These are phyloP conservation scores for Hyles vespertilio DNA, from an alignment of 1,140 invertebrate species.

Conservation along the genomic window DNA sequence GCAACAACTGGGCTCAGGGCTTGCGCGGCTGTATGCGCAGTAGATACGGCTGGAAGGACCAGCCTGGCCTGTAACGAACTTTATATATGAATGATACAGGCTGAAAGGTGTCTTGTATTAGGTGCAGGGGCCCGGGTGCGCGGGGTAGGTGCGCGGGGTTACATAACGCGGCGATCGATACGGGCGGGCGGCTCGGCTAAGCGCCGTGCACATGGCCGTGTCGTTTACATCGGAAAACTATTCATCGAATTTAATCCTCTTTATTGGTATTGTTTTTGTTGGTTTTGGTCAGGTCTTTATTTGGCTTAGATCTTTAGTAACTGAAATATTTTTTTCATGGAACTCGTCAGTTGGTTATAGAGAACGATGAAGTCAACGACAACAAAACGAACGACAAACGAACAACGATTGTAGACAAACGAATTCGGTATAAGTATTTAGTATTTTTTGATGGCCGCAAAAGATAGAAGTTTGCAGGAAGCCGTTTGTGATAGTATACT, in stretches of 20 bases:
- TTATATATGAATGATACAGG: slow-evolving; percentile 46
- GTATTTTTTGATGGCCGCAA: too few relatives aligned
- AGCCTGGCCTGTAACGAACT: slow-evolving; percentile 43
- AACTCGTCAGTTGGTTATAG: too few relatives aligned
- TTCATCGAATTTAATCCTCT: slow-evolving; percentile 19
- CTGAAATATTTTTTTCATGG: too few relatives aligned
- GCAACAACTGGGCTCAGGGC: slow-evolving; percentile 52
- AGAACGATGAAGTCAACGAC: too few relatives aligned
- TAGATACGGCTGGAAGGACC: slow-evolving; percentile 19
- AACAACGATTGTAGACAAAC: too few relatives aligned
- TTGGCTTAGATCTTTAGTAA: too few relatives aligned
- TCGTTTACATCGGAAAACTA: slow-evolving; percentile 20
- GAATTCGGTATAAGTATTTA: too few relatives aligned
- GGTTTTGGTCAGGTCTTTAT: too few relatives aligned
- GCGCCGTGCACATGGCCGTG: slow-evolving; percentile 32
- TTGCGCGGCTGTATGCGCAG: slow-evolving; percentile 49
- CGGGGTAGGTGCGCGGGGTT: slow-evolving; percentile 35
- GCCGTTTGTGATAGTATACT: too few relatives aligned
- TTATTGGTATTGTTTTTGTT: slow-evolving; percentile 5
- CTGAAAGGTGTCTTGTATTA: slow-evolving; percentile 37
- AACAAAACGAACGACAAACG: too few relatives aligned
- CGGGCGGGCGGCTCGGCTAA: slow-evolving; percentile 37
- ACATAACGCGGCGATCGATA: slow-evolving; percentile 66
- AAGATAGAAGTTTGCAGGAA: too few relatives aligned
- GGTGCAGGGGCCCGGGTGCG: slow-evolving; percentile 24